Conservation (phyloP, 1,140 invertebrate genomes). For the Cecropterus lyciades region DNA sequence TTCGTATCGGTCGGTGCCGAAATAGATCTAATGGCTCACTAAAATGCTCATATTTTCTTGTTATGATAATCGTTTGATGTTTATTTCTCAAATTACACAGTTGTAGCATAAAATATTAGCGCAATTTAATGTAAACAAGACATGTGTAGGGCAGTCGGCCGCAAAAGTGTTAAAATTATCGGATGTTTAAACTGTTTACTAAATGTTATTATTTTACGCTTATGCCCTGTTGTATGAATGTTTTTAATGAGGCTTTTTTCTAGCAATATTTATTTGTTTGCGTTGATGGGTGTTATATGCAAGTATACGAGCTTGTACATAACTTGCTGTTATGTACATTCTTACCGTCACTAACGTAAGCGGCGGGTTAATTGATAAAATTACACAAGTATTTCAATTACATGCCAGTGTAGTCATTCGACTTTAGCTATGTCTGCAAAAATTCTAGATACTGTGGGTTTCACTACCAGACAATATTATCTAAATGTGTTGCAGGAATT, state of each 20-base stretch:
- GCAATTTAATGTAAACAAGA: not conserved
- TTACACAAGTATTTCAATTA: too few species aligned
- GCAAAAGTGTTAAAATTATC: not conserved
- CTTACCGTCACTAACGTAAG: too few species aligned
- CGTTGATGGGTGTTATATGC: too few species aligned
- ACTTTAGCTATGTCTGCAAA: too few species aligned
- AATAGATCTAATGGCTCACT: slow-evolving; percentile 60
- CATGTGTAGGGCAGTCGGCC: not conserved
- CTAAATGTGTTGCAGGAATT: too few species aligned
- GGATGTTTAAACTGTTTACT: not conserved
- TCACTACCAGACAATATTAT: too few species aligned
- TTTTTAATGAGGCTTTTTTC: too few species aligned
- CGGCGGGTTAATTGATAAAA: too few species aligned
- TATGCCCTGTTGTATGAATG: not conserved
- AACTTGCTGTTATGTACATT: too few species aligned
- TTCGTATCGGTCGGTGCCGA: slow-evolving; percentile 46
- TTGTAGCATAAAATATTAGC: not conserved
- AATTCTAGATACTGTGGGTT: too few species aligned
- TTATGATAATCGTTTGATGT: not conserved
- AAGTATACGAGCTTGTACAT: too few species aligned
- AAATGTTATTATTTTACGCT: not conserved
- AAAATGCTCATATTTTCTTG: slow-evolving; percentile 37
- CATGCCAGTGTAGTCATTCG: too few species aligned
- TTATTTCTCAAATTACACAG: not conserved
- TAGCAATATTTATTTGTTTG: not conserved